These are phyloP conservation scores for Sympetrum striolatum DNA, from an alignment of 2,888 invertebrate genomes.

Conservation along the genomic window DNA sequence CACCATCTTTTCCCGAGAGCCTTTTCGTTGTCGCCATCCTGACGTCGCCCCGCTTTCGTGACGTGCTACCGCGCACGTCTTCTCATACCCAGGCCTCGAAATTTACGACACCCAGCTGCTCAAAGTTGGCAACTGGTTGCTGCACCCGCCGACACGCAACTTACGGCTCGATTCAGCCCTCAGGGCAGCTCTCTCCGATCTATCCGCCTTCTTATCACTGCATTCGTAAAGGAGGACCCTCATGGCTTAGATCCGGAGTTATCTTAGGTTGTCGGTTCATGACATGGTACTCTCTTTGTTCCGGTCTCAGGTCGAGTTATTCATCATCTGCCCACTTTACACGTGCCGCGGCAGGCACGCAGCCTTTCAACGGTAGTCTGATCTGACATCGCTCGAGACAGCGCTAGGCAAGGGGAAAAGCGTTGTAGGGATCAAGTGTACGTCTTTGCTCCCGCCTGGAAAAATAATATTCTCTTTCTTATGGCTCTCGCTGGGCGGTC, in stretches of 20 bases:
- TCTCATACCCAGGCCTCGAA: too few relatives aligned
- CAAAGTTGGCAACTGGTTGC: too few relatives aligned
- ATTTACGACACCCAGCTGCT: too few relatives aligned
- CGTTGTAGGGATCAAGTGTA: neutral
- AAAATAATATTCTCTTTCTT: too few relatives aligned
- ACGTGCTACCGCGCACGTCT: too few relatives aligned
- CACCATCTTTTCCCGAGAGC: too few relatives aligned
- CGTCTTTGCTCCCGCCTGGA: too few relatives aligned
- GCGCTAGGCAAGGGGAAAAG: neutral
- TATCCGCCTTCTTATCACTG: neutral
- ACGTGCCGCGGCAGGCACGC: neutral
- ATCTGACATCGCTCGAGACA: neutral
- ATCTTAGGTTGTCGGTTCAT: neutral
- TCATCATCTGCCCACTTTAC: neutral
- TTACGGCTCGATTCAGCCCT: neutral
- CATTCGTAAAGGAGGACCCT: neutral
- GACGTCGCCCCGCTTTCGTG: too few relatives aligned
- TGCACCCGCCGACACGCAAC: too few relatives aligned
- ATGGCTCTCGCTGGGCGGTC: too few relatives aligned
- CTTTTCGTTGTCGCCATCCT: too few relatives aligned
- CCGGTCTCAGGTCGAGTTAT: neutral
- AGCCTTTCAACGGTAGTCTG: neutral
- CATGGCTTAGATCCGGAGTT: neutral
- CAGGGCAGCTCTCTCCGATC: neutral
- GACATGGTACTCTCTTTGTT: neutral